phyloP scores from a whole-genome alignment of 2,888 invertebrate species.

The Galeopsomyia nigrocyanea region DNA sequence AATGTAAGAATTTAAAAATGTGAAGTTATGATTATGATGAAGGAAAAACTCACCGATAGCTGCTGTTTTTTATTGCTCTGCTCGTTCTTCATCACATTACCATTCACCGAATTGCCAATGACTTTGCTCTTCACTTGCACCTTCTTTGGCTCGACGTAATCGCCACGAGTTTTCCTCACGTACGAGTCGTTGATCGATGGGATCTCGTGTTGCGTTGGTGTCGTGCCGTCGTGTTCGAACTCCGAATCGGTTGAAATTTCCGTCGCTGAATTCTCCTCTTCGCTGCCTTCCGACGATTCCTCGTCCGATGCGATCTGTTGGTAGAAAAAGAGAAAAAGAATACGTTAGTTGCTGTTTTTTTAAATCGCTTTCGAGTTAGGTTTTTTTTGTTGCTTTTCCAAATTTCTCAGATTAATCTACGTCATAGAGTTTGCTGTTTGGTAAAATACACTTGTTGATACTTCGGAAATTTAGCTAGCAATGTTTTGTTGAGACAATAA shows the following conservation, averaged over 20 bases:
- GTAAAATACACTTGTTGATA: too few relatives aligned
- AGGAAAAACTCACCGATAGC: conserved; percentile 9
- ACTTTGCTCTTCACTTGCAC: conserved; percentile 74
- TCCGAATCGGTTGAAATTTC: conserved; percentile 95
- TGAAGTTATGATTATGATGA: too few relatives aligned
- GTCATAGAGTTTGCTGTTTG: too few relatives aligned
- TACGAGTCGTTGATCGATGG: conserved; percentile 80
- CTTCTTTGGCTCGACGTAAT: conserved; percentile 70
- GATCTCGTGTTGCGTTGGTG: conserved; percentile 78
- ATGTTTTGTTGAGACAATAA: neutral
- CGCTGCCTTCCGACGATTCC: conserved; percentile 74
- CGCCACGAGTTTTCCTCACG: conserved; percentile 72
- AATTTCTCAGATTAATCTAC: conserved; percentile 24
- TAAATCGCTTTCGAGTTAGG: neutral
- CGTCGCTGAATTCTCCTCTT: conserved; percentile 87
- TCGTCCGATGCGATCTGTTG: conserved; percentile 76
- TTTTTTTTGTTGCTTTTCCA: conserved; percentile 8
- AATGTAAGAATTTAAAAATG: too few relatives aligned
- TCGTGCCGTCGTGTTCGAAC: conserved; percentile 85
- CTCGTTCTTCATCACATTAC: conserved; percentile 60
- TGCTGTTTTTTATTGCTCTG: conserved; percentile 43
- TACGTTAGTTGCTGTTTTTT: neutral
- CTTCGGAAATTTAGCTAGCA: too few relatives aligned
- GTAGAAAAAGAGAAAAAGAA: conserved; percentile 36
- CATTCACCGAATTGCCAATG: conserved; percentile 68